Evolutionary conservation across 2,888 invertebrate species (phyloP).

Genomic region (Orthonychiurus folsomi): DNA sequence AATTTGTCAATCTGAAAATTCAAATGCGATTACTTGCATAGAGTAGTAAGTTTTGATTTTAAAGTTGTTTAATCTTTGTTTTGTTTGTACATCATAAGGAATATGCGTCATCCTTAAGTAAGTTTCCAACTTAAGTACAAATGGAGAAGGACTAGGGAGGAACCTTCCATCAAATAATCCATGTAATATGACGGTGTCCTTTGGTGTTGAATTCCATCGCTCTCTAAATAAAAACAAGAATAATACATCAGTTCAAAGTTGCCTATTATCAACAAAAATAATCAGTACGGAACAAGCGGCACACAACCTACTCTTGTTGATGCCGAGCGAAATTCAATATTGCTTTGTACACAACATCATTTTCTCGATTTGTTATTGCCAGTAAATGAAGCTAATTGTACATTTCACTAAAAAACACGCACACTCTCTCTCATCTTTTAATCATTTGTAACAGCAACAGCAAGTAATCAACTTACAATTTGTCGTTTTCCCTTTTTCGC

Average conservation of each 20-base stretch:
- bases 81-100: neutral
- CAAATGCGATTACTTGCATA: neutral
- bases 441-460: too few species aligned
- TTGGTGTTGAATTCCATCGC: neutral
- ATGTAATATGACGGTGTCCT: slow-evolving; percentile 3
- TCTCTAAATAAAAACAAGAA: neutral
- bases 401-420: too few species aligned
- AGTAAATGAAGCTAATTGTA: too few species aligned
- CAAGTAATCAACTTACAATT: too few species aligned
- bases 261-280: too few species aligned
- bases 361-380: too few species aligned
- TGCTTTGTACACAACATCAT: too few species aligned
- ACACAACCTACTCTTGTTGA: too few species aligned
- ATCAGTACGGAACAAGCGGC: too few species aligned
- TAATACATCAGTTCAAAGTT: neutral
- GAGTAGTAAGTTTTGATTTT: neutral
- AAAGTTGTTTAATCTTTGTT: too few species aligned
- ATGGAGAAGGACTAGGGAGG: neutral
- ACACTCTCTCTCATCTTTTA: too few species aligned
- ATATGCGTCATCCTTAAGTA: neutral
- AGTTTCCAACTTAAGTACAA: slow-evolving; percentile 3
- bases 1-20: slow-evolving; percentile 2
- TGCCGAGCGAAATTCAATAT: too few species aligned
- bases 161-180: neutral
- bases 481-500: neutral